Evolutionary conservation across 2,113 vertebrate species (phyloP).

Genomic region (Capreolus pygargus): DNA sequence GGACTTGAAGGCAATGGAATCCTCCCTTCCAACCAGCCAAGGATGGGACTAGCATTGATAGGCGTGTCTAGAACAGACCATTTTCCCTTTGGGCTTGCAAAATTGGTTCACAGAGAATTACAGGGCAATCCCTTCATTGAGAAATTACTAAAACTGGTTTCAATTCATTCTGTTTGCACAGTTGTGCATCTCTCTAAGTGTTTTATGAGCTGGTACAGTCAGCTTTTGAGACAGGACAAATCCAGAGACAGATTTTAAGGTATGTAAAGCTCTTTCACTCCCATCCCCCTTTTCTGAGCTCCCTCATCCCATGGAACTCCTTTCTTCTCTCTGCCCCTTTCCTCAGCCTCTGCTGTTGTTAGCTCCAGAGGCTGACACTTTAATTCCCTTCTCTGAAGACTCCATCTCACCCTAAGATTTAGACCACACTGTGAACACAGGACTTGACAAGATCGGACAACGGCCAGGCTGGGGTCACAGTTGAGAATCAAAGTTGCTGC

Average conservation of each 20-base stretch:
- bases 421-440: neutral
- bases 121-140: slow-evolving; percentile 36
- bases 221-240: neutral
- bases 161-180: neutral
- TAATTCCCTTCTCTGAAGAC: neutral
- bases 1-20: neutral
- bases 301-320: neutral
- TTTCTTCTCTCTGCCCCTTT: neutral
- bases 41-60: neutral
- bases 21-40: neutral
- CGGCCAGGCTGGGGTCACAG: neutral
- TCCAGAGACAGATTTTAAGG: neutral
- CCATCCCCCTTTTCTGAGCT: neutral
- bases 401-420: neutral
- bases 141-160: slow-evolving; percentile 22
- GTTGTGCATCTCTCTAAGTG: neutral
- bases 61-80: neutral
- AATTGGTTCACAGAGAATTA: slow-evolving; percentile 15
- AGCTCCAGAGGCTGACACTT: neutral
- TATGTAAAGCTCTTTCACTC: neutral
- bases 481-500: neutral
- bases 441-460: neutral
- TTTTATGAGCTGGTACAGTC: neutral
- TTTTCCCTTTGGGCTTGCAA: slow-evolving; percentile 14
- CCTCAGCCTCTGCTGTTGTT: neutral